These are phyloP conservation scores for Drosophila bipectinata DNA, from an alignment of 1,140 invertebrate genomes.

Conservation along the genomic window DNA sequence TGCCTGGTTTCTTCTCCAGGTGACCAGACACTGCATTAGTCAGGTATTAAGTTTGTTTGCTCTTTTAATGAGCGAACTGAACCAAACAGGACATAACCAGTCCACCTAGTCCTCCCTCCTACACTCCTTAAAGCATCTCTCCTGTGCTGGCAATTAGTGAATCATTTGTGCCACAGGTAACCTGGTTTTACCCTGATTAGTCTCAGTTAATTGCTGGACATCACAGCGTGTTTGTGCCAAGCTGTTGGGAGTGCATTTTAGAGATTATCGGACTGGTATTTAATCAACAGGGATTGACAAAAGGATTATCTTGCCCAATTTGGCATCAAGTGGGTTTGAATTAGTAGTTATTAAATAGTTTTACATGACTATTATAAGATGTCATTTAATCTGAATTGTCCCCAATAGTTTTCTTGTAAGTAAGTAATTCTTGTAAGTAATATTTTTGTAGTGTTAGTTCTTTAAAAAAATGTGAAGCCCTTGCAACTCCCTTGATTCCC, in stretches of 20 bases:
- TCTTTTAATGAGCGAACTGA: slow-evolving; percentile 57
- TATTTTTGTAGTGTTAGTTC: too few relatives aligned
- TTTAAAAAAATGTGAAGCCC: slow-evolving; percentile 2
- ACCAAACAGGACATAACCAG: background rate
- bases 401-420: too few relatives aligned
- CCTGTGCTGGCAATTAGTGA: slow-evolving; percentile 56
- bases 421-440: too few relatives aligned
- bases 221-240: slow-evolving; percentile 15
- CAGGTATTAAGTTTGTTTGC: slow-evolving; percentile 69
- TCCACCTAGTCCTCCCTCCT: slow-evolving; percentile 3
- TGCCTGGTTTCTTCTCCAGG: slow-evolving; percentile 13
- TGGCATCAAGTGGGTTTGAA: too few relatives aligned
- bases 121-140: background rate
- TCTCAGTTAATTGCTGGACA: slow-evolving; percentile 62
- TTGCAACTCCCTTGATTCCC: slow-evolving; percentile 9
- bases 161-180: slow-evolving; percentile 62
- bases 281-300: slow-evolving; percentile 27
- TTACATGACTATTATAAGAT: too few relatives aligned
- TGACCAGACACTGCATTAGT: slow-evolving; percentile 27
- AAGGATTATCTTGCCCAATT: slow-evolving; percentile 5
- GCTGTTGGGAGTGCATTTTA: slow-evolving; percentile 7
- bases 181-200: slow-evolving; percentile 65
- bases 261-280: slow-evolving; percentile 16
- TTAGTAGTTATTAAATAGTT: background rate
- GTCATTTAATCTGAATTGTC: too few relatives aligned